Conservation (phyloP, 2,888 invertebrate species). For the Gnatocerus cornutus region DNA sequence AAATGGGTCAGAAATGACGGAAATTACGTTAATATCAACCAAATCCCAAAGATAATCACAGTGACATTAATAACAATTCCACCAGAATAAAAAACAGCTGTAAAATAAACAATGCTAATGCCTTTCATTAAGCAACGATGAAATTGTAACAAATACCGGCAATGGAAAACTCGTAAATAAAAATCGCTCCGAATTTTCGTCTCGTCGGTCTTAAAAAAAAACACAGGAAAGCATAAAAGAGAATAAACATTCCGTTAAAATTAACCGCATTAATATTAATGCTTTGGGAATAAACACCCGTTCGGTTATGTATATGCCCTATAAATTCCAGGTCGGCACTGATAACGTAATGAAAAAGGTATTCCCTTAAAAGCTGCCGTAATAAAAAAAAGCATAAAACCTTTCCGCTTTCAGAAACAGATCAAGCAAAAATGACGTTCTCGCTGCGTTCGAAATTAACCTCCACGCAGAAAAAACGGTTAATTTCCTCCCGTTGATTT, state of each 20-base stretch:
- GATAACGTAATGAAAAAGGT: slow-evolving; percentile 32
- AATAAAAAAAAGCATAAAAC: slow-evolving; percentile 31
- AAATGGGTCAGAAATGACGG: too few species aligned
- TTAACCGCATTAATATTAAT: slow-evolving; percentile 38
- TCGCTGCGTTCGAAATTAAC: slow-evolving; percentile 18
- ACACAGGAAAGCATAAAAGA: slow-evolving; percentile 11
- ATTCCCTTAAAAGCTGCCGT: slow-evolving; percentile 31
- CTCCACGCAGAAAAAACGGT: not conserved
- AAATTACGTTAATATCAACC: too few species aligned
- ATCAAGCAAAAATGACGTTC: slow-evolving; percentile 22
- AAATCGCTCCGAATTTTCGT: slow-evolving; percentile 40
- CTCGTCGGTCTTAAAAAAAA: slow-evolving; percentile 9
- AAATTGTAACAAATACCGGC: slow-evolving; percentile 23
- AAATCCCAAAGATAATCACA: not conserved
- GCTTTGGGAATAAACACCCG: slow-evolving; percentile 11
- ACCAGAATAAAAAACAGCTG: not conserved
- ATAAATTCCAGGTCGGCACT: slow-evolving; percentile 16
- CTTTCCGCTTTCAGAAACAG: slow-evolving; percentile 1
- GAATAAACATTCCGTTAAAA: slow-evolving; percentile 27
- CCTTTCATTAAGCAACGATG: too few species aligned
- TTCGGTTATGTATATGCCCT: slow-evolving; percentile 29
- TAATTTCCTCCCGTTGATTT: slow-evolving; percentile 25
- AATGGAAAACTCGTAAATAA: slow-evolving; percentile 40
- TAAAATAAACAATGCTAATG: too few species aligned
- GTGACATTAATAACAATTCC: not conserved